phyloP scores from a whole-genome alignment of 1,140 invertebrate genomes.

The Drosophila busckii region DNA sequence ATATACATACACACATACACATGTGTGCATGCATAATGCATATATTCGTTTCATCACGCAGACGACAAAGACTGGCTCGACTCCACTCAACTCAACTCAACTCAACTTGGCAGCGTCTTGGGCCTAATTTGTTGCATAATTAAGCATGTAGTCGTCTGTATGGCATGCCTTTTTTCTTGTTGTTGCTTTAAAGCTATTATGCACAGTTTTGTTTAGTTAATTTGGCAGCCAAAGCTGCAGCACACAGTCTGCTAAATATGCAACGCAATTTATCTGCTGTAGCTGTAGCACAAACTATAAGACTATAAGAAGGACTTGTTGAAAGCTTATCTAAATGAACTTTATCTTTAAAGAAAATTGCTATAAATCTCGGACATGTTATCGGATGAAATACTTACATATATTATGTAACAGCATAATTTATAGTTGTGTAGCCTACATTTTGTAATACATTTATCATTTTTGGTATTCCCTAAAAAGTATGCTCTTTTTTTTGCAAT shows the following conservation, averaged over 20 bases:
- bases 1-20: constrained; percentile 31
- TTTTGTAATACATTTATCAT: too few species aligned
- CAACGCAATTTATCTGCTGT: not conserved
- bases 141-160: constrained; percentile 62
- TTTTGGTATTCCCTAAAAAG: too few species aligned
- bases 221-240: constrained; percentile 16
- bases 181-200: not conserved
- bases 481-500: too few species aligned
- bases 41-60: constrained; percentile 66
- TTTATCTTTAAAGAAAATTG: too few species aligned
- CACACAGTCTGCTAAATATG: constrained; percentile 6
- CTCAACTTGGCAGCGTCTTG: constrained; percentile 32
- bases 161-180: constrained; percentile 12
- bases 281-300: not conserved
- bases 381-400: too few species aligned
- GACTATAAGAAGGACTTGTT: not conserved
- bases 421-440: too few species aligned
- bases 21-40: constrained; percentile 72
- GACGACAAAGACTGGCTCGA: constrained; percentile 12
- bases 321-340: too few species aligned
- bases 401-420: too few species aligned
- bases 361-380: too few species aligned
- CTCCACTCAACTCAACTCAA: constrained; percentile 7
- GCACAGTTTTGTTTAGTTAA: constrained; percentile 40
- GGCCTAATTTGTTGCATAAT: constrained; percentile 76